Base-by-base conservation (phyloP, 2,888 invertebrate species). In the Hedya salicella region DNA sequence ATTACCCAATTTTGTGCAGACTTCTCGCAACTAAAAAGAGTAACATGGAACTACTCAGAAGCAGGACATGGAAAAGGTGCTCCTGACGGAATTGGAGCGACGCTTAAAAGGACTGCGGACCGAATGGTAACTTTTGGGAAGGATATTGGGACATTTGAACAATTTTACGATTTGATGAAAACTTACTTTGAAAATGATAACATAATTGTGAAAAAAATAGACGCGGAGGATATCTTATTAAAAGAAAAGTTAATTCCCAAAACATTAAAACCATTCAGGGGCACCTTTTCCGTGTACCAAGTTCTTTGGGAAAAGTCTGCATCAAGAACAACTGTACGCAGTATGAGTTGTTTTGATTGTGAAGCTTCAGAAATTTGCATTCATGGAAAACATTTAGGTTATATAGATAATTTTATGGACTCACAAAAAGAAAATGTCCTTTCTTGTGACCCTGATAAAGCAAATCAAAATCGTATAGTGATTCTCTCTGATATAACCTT, bases 41-140 rank as follows among this genome's bases (percentile, higher is more conserved):
- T 64, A 40, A 42, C 49, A 0, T 75, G 70, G 70, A 68, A 70
- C 17, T 73, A 70, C 32, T 56, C 48, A 2, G 71, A 73, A 64
- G 36, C 53, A 2, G 71, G 71, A 8, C 70, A 71, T 30, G 71
- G 71, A n/a, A 73, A 73, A 57, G 73, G 73, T 50, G 71, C 71
- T 2, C 67, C 71, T 2, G 70, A 73, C 54, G 70, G 70, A 0
- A 63, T 71, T 1, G 72, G 72, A 6, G 73, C 63, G 0, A 44
- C 52, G 4, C 6, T 71, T 8, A 72, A 70, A 59, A 70, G 71
- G 32, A 68, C 69, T 13, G 69, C 69, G 5, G 72, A 71, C 44
- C 59, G 40, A 39, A 44, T 69, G 32, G 66, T 67, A 21, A 48
- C 30, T 14, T 61, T 48, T 46, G 69, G 69, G n/a, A 21, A 36